Evolutionary conservation across 1,140 invertebrate species (phyloP).

Genomic region (Ceratosolen fusciceps): DNA sequence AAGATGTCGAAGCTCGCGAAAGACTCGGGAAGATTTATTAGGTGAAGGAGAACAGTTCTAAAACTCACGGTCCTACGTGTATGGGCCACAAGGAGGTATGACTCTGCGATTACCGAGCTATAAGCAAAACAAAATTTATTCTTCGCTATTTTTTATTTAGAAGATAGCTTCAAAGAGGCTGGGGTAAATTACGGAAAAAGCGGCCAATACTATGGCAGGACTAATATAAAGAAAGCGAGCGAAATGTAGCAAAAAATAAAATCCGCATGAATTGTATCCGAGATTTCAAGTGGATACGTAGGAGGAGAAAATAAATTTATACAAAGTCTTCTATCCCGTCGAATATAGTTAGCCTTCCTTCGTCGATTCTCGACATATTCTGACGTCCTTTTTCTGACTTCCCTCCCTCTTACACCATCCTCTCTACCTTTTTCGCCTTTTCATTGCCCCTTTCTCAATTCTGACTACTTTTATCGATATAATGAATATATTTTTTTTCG

Average conservation of each 20-base stretch:
- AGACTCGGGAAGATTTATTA: too few species aligned
- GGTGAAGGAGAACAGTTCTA: too few species aligned
- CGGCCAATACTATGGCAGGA: background rate
- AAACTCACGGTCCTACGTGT: background rate
- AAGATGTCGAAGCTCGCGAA: too few species aligned
- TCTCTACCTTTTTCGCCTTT: background rate
- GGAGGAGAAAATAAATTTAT: background rate
- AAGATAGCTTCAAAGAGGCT: background rate
- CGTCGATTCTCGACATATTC: background rate
- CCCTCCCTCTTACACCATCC: background rate
- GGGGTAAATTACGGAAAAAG: background rate
- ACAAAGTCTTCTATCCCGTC: conserved; percentile 3
- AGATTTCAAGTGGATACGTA: background rate
- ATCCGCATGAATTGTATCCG: background rate
- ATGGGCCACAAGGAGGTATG: background rate
- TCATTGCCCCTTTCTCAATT: conserved; percentile 9
- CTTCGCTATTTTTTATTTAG: background rate
- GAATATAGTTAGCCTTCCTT: conserved; percentile 1
- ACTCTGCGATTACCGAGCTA: background rate
- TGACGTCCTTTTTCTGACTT: conserved; percentile 7
- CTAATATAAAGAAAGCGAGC: background rate
- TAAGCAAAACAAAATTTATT: conserved; percentile 2
- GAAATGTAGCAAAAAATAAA: background rate
- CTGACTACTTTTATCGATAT: background rate
- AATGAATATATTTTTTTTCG: conserved; percentile 3